phyloP scores from a whole-genome alignment of 2,113 vertebrate genomes.

The Rhipidura dahli region DNA sequence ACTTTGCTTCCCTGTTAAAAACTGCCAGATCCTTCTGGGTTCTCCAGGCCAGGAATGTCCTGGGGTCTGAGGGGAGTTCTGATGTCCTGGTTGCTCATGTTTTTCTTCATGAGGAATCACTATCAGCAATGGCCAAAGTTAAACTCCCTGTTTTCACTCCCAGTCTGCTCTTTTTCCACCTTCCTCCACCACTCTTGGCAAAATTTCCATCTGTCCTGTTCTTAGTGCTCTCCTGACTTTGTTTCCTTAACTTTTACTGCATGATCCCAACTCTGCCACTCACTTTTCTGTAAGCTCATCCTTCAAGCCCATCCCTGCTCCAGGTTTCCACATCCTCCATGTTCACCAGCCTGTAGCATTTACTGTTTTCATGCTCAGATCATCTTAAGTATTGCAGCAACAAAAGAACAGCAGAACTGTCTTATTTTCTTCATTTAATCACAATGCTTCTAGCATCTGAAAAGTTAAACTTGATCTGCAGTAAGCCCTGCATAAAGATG shows the following conservation, averaged over 20 bases:
- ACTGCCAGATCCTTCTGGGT: background rate
- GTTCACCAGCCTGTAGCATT: background rate
- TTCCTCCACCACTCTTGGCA: background rate
- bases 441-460: background rate
- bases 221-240: background rate
- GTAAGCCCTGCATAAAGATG: background rate
- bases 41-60: background rate
- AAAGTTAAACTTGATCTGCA: background rate
- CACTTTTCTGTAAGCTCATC: background rate
- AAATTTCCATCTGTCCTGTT: background rate
- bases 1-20: background rate
- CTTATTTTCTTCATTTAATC: background rate
- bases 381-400: background rate
- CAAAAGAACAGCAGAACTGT: background rate
- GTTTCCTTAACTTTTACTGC: background rate
- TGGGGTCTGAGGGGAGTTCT: background rate
- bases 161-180: background rate
- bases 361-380: background rate
- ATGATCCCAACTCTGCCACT: background rate
- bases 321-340: background rate
- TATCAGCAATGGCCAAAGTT: background rate
- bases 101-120: background rate
- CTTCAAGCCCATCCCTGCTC: background rate
- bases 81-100: background rate
- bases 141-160: background rate